Conservation (phyloP, 2,113 vertebrate species). For the Centropristis striata region DNA sequence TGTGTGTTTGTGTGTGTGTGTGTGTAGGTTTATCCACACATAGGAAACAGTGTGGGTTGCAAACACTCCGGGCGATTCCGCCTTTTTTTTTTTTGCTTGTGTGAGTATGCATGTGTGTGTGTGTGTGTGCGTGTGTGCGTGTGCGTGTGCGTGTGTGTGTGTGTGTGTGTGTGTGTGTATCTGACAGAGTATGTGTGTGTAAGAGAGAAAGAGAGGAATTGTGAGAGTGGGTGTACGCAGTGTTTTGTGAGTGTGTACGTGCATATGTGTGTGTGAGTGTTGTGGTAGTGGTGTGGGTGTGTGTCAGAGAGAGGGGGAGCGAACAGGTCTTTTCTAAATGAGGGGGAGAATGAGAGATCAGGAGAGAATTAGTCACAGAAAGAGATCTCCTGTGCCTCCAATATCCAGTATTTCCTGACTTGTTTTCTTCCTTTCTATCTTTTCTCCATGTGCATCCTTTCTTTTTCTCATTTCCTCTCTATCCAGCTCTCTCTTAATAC, state of each 20-base stretch:
- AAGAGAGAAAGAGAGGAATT: constrained; percentile 43
- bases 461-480: constrained; percentile 1
- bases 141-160: constrained; percentile 34
- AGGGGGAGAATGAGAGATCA: constrained; percentile 71
- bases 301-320: constrained; percentile 57
- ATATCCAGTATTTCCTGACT: constrained; percentile 49
- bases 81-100: constrained; percentile 30
- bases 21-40: constrained; percentile 68
- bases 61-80: constrained; percentile 75
- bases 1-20: constrained; percentile 39
- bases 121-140: constrained; percentile 35
- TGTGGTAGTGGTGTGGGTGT: constrained; percentile 66
- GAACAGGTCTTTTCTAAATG: constrained; percentile 75
- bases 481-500: background rate
- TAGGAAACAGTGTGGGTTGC: constrained; percentile 76
- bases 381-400: constrained; percentile 61
- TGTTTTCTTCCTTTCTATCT: constrained; percentile 3
- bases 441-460: background rate
- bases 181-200: constrained; percentile 15
- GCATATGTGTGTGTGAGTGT: constrained; percentile 20
- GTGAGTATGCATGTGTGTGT: constrained; percentile 15
- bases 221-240: constrained; percentile 64
- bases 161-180: constrained; percentile 37
- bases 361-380: constrained; percentile 67
- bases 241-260: constrained; percentile 29